Evolutionary conservation across 2,113 vertebrate species (phyloP).

Genomic region (Xiphophorus hellerii): DNA sequence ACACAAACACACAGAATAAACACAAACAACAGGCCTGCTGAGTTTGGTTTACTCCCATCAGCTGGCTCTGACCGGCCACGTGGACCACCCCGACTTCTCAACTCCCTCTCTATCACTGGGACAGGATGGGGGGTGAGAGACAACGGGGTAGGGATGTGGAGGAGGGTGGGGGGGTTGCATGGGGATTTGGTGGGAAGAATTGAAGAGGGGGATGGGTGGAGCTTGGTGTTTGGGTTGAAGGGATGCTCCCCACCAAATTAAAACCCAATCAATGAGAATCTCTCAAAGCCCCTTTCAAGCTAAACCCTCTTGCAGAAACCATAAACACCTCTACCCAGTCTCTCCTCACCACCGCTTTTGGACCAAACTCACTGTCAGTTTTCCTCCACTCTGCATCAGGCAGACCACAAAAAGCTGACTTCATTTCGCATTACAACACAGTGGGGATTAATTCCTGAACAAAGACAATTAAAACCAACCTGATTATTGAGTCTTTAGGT

Average conservation of each 20-base stretch:
- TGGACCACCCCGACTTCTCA: conserved; percentile 70
- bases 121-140: conserved; percentile 29
- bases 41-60: conserved; percentile 75
- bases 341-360: conserved; percentile 12
- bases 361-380: conserved; percentile 32
- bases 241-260: conserved; percentile 62
- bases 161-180: neutral
- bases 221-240: conserved; percentile 27
- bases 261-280: conserved; percentile 72
- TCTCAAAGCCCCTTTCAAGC: conserved; percentile 55
- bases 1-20: conserved; percentile 66
- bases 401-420: conserved; percentile 13
- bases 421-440: conserved; percentile 28
- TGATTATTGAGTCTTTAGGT: conserved; percentile 9
- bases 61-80: conserved; percentile 61
- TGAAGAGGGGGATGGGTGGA: conserved; percentile 39
- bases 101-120: conserved; percentile 43
- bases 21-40: conserved; percentile 79
- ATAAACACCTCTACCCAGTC: neutral
- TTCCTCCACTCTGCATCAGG: conserved; percentile 17
- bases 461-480: conserved; percentile 16
- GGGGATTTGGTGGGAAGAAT: conserved; percentile 2
- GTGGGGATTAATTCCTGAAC: conserved; percentile 31
- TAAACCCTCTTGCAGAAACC: conserved; percentile 37
- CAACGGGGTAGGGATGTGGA: neutral